phyloP scores from a whole-genome alignment of 2,888 invertebrate species.

The Pedicia rivosa region DNA sequence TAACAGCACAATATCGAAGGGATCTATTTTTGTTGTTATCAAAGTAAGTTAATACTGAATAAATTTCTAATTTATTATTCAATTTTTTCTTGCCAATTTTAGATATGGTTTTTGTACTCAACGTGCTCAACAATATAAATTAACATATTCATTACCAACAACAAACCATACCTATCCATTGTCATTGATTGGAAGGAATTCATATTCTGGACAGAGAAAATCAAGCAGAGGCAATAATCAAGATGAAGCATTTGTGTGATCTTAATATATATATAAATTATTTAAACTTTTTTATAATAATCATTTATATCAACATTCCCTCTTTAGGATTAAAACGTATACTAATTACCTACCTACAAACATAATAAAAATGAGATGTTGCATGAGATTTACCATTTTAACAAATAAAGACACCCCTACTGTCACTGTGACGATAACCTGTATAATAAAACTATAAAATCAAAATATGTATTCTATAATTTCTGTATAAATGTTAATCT shows the following conservation, averaged over 20 bases:
- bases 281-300: not conserved
- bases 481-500: too few relatives aligned
- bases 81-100: slow-evolving; percentile 12
- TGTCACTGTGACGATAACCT: too few relatives aligned
- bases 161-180: slow-evolving; percentile 17
- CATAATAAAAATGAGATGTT: too few relatives aligned
- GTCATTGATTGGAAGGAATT: slow-evolving; percentile 8
- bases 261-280: not conserved
- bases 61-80: not conserved
- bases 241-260: slow-evolving; percentile 6
- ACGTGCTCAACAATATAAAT: slow-evolving; percentile 34
- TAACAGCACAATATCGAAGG: slow-evolving; percentile 71
- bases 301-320: too few relatives aligned
- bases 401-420: too few relatives aligned
- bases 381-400: too few relatives aligned
- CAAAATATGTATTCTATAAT: too few relatives aligned
- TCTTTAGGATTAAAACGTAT: too few relatives aligned
- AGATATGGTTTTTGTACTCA: slow-evolving; percentile 38
- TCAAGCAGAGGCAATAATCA: not conserved
- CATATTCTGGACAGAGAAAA: not conserved
- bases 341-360: too few relatives aligned
- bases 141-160: slow-evolving; percentile 22
- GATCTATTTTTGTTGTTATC: slow-evolving; percentile 53
- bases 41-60: slow-evolving; percentile 32
- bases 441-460: too few relatives aligned